Conservation (phyloP, 1,140 invertebrate species). For the Cyphomyrmex costatus region DNA sequence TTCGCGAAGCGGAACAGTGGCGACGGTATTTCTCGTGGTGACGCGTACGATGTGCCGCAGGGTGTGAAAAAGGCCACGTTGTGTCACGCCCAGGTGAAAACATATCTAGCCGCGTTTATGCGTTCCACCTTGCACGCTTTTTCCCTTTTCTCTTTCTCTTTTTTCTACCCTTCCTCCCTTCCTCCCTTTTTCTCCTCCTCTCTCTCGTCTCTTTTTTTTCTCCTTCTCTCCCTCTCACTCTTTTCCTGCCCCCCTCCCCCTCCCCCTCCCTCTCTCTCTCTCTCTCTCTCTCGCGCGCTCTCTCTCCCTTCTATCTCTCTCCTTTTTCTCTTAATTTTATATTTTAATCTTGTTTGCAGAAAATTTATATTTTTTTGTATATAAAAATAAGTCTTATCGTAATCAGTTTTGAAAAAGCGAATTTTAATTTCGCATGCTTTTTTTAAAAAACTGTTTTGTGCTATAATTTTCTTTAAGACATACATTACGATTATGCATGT, state of each 20-base stretch:
- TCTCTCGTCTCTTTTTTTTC: no score
- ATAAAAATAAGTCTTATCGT: not conserved
- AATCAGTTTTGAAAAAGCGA: not conserved
- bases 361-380: not conserved
- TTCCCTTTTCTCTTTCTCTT: not conserved
- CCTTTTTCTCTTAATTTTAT: no score
- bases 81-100: conserved; percentile 72
- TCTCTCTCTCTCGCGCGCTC: no score
- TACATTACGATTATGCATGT: not conserved
- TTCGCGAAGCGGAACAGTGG: not conserved
- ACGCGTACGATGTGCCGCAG: conserved; percentile 57
- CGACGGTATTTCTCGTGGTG: not conserved
- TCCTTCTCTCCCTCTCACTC: no score
- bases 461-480: not conserved
- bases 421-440: not conserved
- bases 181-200: no score
- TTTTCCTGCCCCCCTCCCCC: no score
- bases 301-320: no score
- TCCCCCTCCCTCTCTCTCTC: no score
- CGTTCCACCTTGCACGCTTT: not conserved
- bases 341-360: not conserved
- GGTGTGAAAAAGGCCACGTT: conserved; percentile 5
- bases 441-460: not conserved
- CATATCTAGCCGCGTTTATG: not conserved
- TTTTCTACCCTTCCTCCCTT: no score